Percentiles rank a stretch among this genome's conserved stretches.
phyloP scores from a whole-genome alignment of 2,888 invertebrate species.

The Ectobius pallidus region DNA sequence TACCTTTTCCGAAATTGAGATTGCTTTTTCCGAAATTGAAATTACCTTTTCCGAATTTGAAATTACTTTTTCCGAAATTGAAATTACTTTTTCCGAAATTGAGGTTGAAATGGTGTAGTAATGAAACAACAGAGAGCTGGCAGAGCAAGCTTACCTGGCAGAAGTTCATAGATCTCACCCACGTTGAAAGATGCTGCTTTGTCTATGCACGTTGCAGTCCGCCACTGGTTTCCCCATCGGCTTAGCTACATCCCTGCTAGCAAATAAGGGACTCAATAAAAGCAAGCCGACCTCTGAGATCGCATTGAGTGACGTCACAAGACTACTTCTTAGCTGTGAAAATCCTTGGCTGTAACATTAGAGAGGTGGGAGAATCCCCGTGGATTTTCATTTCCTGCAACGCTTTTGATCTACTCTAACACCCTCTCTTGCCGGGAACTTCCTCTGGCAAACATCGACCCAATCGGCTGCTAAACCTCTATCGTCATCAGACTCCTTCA shows the following conservation, averaged over 20 bases:
- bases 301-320: conserved; percentile 31
- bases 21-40: too few relatives aligned
- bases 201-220: too few relatives aligned
- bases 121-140: too few relatives aligned
- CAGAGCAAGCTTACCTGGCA: too few relatives aligned
- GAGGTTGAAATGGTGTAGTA: too few relatives aligned
- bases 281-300: conserved; percentile 22
- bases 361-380: conserved; percentile 19
- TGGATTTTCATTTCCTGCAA: conserved; percentile 37
- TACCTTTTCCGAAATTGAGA: too few relatives aligned
- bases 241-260: conserved; percentile 11
- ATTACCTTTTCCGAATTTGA: too few relatives aligned
- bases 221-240: too few relatives aligned
- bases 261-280: conserved; percentile 27
- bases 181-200: too few relatives aligned
- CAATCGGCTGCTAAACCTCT: conserved; percentile 16
- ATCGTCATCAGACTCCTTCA: neutral
- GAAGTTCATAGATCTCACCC: too few relatives aligned
- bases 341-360: neutral
- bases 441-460: conserved; percentile 23
- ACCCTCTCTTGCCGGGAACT: conserved; percentile 7
- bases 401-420: conserved; percentile 35
- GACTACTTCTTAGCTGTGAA: conserved; percentile 28
- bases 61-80: too few relatives aligned
- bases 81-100: too few relatives aligned